Evolutionary conservation across 1,140 invertebrate species (phyloP), one percentile per base, ranked within the genome.

Genomic region (Philopotamus ludificatus): DNA sequence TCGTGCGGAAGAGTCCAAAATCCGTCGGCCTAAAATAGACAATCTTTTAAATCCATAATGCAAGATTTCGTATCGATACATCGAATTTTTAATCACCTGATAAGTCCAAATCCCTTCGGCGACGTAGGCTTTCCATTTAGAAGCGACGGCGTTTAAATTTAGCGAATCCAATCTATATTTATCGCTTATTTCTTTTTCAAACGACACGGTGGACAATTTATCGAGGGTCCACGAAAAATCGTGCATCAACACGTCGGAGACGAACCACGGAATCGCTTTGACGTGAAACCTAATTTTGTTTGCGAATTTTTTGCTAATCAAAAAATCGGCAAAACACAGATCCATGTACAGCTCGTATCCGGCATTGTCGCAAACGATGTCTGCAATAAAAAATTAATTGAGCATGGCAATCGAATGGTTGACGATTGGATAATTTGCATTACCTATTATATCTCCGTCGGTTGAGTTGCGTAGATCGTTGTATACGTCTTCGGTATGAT

Each of bases 201-300:
- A 65, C 79, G 68, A 72, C 2, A 23, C 80, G 77, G 16, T 74
- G 72, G 18, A 65, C 68, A 67, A 86, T 75, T 28, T 76, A 73
- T 83, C 63, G 12, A 89, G 66, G 0, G 84, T 83, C 87, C 87
- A 95, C 68, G 84, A 68, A 51, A 97, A 88, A 81, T 99, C 97
- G 3, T 77, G 72, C 16, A 70, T 70, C 4, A 87, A 93, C 0
- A 90, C 89, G 77, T 99, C 97, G 8, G 96, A 99, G 1, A 99
- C 87, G 76, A 93, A 99, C 97, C 97, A 99, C 0, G 97, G 96
- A 68, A 94, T 89, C 8, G 82, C 80, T 82, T 99, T 99, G 0
- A 89, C 87, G 76, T 97, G 88, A 71, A 99, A 91, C 60, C 89
- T 78, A 42, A 99, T 81, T 78, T 84, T 85, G 25, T 81, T 75